Evolutionary conservation across 2,888 invertebrate genomes (phyloP), one percentile per base, ranked within the genome.

Genomic region (Hemaris fuciformis): DNA sequence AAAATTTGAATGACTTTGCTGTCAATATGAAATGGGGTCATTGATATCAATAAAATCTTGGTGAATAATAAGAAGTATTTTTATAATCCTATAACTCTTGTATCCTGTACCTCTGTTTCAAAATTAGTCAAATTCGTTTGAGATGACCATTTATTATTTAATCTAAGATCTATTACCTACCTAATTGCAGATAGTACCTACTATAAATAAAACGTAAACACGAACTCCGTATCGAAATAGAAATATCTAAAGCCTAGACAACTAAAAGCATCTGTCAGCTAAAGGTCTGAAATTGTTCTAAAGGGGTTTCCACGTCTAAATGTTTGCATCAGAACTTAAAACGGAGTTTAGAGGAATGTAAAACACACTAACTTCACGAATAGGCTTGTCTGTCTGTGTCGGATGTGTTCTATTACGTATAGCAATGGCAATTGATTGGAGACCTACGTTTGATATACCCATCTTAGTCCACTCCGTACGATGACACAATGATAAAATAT

Each of bases 251-350:
- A 53, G 10, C 18, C 53, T 10, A 53, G 53, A 18, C 48, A 64
- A 59, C 66, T 62, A 70, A 68, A 68, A 63, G 67, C 64, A 43
- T 23, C 20, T 27, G 59, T 57, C 59, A 48, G n/a, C 61, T 53
- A 64, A 61, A 63, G 62, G 66, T 59, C 58, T 61, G 59, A 61
- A 66, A 63, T 65, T 66, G 69, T 71, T 67, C 65, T 66, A 76
- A 75, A 77, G 79, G n/a, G 80, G 76, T 78, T 80, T 75, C 73
- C 77, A 76, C 76, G 77, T 78, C 77, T 75, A 53, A 80, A 80
- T 84, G 83, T 84, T 83, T 81, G 81, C 80, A 80, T 79, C 80
- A 73, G 66, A 76, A 74, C 73, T 74, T 72, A 72, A 71, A 74
- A 66, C 67, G 61, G 69, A 67, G 69, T 71, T 70, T 68, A 68